Evolutionary conservation across 2,113 vertebrate species (phyloP).

Genomic region (Potamarius usumacintae): DNA sequence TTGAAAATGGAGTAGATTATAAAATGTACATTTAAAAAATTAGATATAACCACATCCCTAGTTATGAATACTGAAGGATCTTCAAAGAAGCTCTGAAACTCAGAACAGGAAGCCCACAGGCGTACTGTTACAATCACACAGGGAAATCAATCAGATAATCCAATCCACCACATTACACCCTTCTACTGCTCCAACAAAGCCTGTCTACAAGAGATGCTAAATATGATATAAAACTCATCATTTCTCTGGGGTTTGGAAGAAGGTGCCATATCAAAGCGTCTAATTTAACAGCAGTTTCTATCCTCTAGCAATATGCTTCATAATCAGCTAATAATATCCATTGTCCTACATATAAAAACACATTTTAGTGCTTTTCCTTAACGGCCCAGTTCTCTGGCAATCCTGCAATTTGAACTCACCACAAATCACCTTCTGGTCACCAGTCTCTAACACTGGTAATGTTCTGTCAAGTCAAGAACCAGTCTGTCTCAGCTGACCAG

Average conservation of each 20-base stretch:
- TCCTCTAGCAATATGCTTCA: neutral
- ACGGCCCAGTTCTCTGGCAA: neutral
- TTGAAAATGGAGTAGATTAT: neutral
- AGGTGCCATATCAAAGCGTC: neutral
- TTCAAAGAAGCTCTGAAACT: neutral
- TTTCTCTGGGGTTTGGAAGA: conserved; percentile 8
- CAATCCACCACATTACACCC: neutral
- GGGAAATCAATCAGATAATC: neutral
- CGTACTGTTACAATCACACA: neutral
- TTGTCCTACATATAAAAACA: neutral
- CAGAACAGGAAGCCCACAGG: neutral
- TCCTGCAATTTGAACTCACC: neutral
- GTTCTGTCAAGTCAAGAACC: neutral
- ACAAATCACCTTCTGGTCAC: neutral
- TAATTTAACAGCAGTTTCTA: neutral
- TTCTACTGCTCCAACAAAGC: neutral
- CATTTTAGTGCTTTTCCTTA: neutral
- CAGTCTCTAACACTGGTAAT: neutral
- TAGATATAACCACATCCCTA: neutral
- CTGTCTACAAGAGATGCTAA: neutral
- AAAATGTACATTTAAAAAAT: neutral
- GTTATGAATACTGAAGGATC: neutral
- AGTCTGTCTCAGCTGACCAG: neutral
- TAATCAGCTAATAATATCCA: neutral
- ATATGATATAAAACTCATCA: neutral